Evolutionary conservation across 2,888 invertebrate genomes (phyloP).

Genomic region (Diabrotica balteata): DNA sequence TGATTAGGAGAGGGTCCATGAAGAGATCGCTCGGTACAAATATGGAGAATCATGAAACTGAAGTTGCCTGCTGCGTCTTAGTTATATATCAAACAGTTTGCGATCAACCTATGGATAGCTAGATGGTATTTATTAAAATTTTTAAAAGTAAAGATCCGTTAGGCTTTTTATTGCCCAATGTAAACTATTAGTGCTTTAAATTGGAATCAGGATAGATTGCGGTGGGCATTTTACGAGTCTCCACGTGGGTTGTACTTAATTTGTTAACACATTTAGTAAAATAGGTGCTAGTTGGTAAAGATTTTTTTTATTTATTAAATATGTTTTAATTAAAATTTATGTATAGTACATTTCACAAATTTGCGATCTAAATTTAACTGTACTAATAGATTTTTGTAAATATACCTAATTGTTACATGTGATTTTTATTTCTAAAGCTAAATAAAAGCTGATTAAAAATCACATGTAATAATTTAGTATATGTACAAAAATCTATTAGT

Average conservation of each 20-base stretch:
- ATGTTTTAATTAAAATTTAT: too few relatives aligned
- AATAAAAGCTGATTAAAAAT: too few relatives aligned
- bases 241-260: constrained; percentile 12
- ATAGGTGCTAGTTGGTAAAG: too few relatives aligned
- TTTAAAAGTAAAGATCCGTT: constrained; percentile 19
- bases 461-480: too few relatives aligned
- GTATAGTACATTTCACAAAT: too few relatives aligned
- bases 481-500: too few relatives aligned
- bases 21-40: constrained; percentile 15
- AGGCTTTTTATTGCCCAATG: constrained; percentile 18
- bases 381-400: too few relatives aligned
- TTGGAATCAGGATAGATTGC: constrained; percentile 10
- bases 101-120: constrained; percentile 18
- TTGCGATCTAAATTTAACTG: too few relatives aligned
- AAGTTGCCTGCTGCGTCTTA: constrained; percentile 21
- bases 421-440: too few relatives aligned
- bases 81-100: constrained; percentile 29
- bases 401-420: too few relatives aligned
- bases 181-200: constrained; percentile 13
- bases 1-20: constrained; percentile 18
- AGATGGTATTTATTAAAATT: constrained; percentile 24
- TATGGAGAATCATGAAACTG: constrained; percentile 24
- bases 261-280: constrained; percentile 3
- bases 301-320: too few relatives aligned
- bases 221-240: neutral